Evolutionary conservation across 1,140 invertebrate species (phyloP), one percentile per base, ranked within the genome.

Genomic region (Vanessa tameamea): DNA sequence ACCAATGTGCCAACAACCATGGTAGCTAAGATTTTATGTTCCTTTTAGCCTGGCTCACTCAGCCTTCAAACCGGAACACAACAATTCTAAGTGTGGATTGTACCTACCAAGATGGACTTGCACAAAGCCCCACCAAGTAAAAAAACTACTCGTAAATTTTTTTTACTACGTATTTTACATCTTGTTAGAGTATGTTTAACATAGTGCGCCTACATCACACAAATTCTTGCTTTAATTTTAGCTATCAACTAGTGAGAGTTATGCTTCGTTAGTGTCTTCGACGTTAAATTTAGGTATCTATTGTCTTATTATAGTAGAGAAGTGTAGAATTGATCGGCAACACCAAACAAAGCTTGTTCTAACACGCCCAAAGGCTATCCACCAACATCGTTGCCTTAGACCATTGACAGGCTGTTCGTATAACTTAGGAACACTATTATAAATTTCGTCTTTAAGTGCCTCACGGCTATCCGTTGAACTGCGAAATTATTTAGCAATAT

Each of bases 361-460:
- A 43, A 51, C 48, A 51, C 48, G n/a, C 48, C 26, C 26, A 61
- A 16, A 61, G 31, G 31, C 57, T n/a, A 61, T 37, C 53, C 16
- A 55, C 53, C 13, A 37, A 61, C 57, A 61, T 61, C 31, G 57
- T 61, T 61, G 53, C 16, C 53, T 16, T 14, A 57, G 3, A 31
- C 26, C 48, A 26, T n/a, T 61, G 57, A 61, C 57, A 61, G 57
- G 23, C 48, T 51, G 48, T 61, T 55, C 9, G 53, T 55, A 55
- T n/a, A 37, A 16, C 26, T 61, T 37, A 37, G 26, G 31, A 37
- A 61, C 20, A 13, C 9, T 57, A 57, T 23, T 23, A 57, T 61
- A 61, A 61, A 61, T 37, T 31, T 14, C 31, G 31, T 13, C 53
- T 12, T 57, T 26, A 57, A 61, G 15, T 14, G 31, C 57, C 26